These are phyloP conservation scores for Melanotaenia boesemani DNA, from an alignment of 2,797 vertebrate genomes.

Conservation along the genomic window DNA sequence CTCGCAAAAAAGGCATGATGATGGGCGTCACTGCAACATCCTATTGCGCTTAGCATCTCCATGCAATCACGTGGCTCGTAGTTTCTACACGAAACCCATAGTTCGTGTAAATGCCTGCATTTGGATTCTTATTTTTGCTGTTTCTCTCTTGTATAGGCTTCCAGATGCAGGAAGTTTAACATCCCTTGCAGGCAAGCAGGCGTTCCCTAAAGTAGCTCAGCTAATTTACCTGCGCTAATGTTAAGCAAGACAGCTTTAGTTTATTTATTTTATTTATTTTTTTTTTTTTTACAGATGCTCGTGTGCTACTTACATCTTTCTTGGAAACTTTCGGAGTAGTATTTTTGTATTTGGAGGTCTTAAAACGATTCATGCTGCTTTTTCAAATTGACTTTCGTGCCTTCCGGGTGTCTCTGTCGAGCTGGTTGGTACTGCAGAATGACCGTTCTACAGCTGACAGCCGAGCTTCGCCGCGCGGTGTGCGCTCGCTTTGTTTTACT, in stretches of 20 bases:
- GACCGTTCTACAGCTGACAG: slow-evolving; percentile 74
- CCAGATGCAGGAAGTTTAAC: slow-evolving; percentile 81
- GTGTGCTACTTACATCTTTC: slow-evolving; percentile 88
- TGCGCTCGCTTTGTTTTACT: slow-evolving; percentile 42
- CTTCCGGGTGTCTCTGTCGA: slow-evolving; percentile 83
- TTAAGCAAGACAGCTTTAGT: slow-evolving; percentile 30
- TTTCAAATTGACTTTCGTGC: slow-evolving; percentile 70
- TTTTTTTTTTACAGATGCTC: neutral
- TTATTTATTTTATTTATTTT: neutral
- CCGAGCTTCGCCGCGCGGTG: slow-evolving; percentile 30
- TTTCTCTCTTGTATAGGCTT: slow-evolving; percentile 33
- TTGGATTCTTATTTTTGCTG: slow-evolving; percentile 6
- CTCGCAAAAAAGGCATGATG: slow-evolving; percentile 9
- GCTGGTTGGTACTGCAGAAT: slow-evolving; percentile 60
- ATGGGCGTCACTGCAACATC: slow-evolving; percentile 42
- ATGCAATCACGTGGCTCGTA: slow-evolving; percentile 35
- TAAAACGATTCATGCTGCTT: slow-evolving; percentile 92
- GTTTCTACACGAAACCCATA: neutral
- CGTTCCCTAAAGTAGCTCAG: slow-evolving; percentile 61
- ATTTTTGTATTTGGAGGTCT: slow-evolving; percentile 94
- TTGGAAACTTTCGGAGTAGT: slow-evolving; percentile 88
- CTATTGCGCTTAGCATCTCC: slow-evolving; percentile 22
- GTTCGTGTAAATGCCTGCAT: neutral
- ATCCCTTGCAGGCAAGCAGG: slow-evolving; percentile 63
- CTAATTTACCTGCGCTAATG: slow-evolving; percentile 46